Base-by-base conservation (phyloP, 1,140 invertebrate species). In the Whitmania pigra region DNA sequence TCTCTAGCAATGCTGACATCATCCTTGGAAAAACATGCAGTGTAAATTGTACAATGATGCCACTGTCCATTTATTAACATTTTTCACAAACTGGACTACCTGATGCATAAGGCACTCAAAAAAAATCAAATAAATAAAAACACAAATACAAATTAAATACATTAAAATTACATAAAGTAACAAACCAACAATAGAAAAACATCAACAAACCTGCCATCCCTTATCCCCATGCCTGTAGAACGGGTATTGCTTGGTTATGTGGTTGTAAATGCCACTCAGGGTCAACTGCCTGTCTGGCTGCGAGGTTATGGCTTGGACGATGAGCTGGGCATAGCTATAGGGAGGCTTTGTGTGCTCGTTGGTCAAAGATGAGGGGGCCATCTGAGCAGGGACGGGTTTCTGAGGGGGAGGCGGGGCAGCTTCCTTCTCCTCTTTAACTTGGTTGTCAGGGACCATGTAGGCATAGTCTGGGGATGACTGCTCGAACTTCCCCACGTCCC, bases 181-280 rank as follows among this genome's bases (percentile, higher is more conserved):
- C 11, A 0, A 49, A 49, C 43, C 0, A 49, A 49, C 5, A 49
- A 11, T 15, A 3, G 57, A 9, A 36, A 3, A 69, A 49, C 0
- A 18, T 27, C 36, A 31, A 60, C 75, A 74, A 73, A 87, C 87
- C 85, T 97, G 94, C 94, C 94, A 98, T 49, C 95, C 94, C 84
- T 97, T 97, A 81, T 98, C 94, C 4, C 93, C 94, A 72, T 93
- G 95, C 79, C 94, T 87, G 82, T 97, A 99, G 84, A 97, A 98
- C 11, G 93, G 94, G 86, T 97, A 98, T 82, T 97, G 89, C 84
- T 96, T 97, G 40, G 94, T 96, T 81, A 99, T 98, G 81, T 95
- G 97, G 74, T 92, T 93, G 85, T 98, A 99, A 79, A 98, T 98
- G 78, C 94, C 94, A 83, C 92, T 94, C 20, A 98, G 86, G 5